A percentile compares a stretch with the other conserved stretches of the same genome.
Conservation (phyloP, 1,140 invertebrate genomes). For the Drosophila varians region DNA sequence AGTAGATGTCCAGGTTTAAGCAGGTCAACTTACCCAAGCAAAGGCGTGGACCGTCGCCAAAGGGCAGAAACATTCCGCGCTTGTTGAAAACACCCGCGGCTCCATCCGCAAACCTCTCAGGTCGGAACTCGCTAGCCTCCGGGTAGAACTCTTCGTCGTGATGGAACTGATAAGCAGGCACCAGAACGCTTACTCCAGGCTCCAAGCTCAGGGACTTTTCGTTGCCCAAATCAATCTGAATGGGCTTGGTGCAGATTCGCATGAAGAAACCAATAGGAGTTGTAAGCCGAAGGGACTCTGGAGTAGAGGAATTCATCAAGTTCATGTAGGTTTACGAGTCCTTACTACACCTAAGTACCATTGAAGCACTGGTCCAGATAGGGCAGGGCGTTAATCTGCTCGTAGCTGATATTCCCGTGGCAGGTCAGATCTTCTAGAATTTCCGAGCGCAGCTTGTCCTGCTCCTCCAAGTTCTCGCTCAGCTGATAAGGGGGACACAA, state of each 20-base stretch:
- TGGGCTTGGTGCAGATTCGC: conserved; percentile 77
- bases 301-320: background rate
- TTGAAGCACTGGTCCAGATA: conserved; percentile 76
- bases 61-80: conserved; percentile 84
- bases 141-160: conserved; percentile 83
- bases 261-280: conserved; percentile 60
- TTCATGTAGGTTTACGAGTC: too few species aligned
- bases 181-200: conserved; percentile 46
- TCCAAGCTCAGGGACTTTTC: conserved; percentile 49
- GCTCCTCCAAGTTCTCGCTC: conserved; percentile 47
- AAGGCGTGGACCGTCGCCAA: conserved; percentile 87
- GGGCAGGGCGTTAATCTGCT: conserved; percentile 52
- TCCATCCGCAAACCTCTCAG: conserved; percentile 85
- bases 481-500: conserved; percentile 40
- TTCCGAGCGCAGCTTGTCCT: conserved; percentile 58
- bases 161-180: conserved; percentile 67
- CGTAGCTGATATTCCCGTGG: conserved; percentile 48
- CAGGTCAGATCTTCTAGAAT: conserved; percentile 33
- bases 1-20: too few species aligned
- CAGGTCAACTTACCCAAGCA: conserved; percentile 86
- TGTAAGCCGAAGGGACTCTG: conserved; percentile 63
- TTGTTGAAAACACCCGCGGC: conserved; percentile 50
- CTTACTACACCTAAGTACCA: too few species aligned
- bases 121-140: conserved; percentile 86
- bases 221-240: conserved; percentile 75